Conservation (phyloP, 2,888 invertebrate genomes). For the Odontothrips loti region DNA sequence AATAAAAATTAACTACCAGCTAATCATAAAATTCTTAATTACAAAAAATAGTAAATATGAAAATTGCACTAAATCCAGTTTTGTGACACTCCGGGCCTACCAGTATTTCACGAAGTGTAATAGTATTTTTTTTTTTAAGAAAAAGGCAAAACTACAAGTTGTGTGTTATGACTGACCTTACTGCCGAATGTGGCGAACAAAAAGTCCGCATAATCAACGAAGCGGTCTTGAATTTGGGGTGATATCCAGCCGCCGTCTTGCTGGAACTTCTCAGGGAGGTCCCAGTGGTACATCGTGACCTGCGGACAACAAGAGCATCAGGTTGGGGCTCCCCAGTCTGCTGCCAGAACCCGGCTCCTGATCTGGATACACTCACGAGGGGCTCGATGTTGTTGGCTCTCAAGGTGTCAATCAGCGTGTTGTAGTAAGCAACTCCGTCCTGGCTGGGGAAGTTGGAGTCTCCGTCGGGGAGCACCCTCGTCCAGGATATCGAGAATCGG, state of each 20-base stretch:
- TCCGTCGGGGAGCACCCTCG: background rate
- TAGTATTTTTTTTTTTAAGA: too few relatives aligned
- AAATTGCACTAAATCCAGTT: too few relatives aligned
- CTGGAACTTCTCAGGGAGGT: constrained; percentile 60
- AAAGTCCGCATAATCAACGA: constrained; percentile 57
- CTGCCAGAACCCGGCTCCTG: too few relatives aligned
- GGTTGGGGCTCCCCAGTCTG: too few relatives aligned
- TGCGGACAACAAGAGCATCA: background rate
- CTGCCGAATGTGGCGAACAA: constrained; percentile 58
- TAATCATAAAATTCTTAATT: too few relatives aligned
- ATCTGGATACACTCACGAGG: background rate
- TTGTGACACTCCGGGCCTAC: too few relatives aligned
- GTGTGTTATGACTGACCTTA: constrained; percentile 48
- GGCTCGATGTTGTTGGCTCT: background rate
- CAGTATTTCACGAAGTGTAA: too few relatives aligned
- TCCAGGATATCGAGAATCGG: constrained; percentile 43
- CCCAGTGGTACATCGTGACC: constrained; percentile 66
- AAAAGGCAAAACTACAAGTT: background rate
- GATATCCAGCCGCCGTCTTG: constrained; percentile 60
- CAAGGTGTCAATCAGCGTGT: background rate
- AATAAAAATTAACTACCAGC: too few relatives aligned
- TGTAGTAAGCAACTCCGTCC: background rate
- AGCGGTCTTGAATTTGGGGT: constrained; percentile 52
- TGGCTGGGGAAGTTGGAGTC: background rate
- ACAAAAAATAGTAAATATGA: too few relatives aligned